phyloP scores from a whole-genome alignment of 2,797 vertebrate genomes.

The Helostoma temminkii region DNA sequence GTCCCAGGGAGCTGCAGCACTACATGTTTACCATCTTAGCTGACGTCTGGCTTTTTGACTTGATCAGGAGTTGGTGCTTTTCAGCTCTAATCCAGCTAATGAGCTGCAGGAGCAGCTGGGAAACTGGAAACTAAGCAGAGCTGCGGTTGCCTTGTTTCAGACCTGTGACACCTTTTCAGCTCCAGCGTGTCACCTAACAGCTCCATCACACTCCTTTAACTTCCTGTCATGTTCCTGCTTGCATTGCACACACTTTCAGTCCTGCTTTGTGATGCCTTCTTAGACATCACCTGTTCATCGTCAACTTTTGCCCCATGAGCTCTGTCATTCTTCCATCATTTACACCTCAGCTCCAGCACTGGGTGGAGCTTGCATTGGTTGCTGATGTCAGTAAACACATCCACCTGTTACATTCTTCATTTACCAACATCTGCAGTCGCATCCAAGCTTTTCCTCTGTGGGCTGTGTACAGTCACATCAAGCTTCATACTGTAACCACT shows the following conservation, averaged over 20 bases:
- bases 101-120: background rate
- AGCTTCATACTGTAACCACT: slow-evolving; percentile 36
- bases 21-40: background rate
- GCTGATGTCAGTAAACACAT: slow-evolving; percentile 1
- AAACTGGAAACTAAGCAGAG: background rate
- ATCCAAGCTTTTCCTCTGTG: background rate
- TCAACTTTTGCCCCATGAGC: background rate
- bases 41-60: background rate
- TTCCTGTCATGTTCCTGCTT: background rate
- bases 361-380: background rate
- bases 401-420: background rate
- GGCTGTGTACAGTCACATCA: background rate
- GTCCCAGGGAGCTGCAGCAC: background rate
- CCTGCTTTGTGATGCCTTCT: background rate
- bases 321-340: background rate
- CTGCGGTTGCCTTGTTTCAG: background rate
- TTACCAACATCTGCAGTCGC: slow-evolving; percentile 3
- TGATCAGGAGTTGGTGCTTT: background rate
- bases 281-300: background rate
- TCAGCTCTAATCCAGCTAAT: background rate
- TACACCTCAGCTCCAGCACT: background rate
- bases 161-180: background rate
- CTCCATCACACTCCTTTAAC: background rate
- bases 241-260: slow-evolving; percentile 6
- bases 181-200: background rate